A percentile compares a stretch with the other conserved stretches of the same genome.
Conservation (phyloP, 2,113 vertebrate species). For the Ageneiosus marmoratus region DNA sequence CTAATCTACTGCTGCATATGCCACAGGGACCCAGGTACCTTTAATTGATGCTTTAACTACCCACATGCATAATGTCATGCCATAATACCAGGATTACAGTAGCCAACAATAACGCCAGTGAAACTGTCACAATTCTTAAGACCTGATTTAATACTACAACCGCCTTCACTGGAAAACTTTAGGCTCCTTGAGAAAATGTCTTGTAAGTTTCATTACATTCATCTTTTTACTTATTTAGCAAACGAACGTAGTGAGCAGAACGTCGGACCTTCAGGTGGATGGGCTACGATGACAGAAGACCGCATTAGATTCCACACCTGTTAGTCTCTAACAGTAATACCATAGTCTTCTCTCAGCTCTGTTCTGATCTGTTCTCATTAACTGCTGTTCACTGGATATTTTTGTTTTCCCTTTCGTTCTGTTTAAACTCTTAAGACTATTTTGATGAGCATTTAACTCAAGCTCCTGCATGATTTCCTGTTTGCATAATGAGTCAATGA, state of each 20-base stretch:
- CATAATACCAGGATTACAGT: background rate
- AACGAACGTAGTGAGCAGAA: background rate
- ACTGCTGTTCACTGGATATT: background rate
- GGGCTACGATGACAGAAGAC: background rate
- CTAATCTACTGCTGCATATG: background rate
- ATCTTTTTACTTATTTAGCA: background rate
- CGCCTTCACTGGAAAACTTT: background rate
- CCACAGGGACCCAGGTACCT: too few relatives aligned
- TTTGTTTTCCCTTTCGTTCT: background rate
- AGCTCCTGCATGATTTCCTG: background rate
- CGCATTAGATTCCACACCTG: background rate
- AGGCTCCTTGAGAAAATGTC: background rate
- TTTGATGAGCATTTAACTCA: too few relatives aligned
- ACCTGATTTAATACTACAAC: background rate
- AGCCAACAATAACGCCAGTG: background rate
- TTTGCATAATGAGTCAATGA: background rate
- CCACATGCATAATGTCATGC: background rate
- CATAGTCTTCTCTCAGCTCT: background rate
- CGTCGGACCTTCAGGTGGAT: background rate
- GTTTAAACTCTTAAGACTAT: background rate
- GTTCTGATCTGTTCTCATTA: background rate
- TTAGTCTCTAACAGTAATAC: too few relatives aligned
- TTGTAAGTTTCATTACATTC: background rate
- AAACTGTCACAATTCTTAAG: background rate
- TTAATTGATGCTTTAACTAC: constrained; percentile 10